phyloP scores from a whole-genome alignment of 2,113 vertebrate genomes.

The Chlamydotis undulata region DNA sequence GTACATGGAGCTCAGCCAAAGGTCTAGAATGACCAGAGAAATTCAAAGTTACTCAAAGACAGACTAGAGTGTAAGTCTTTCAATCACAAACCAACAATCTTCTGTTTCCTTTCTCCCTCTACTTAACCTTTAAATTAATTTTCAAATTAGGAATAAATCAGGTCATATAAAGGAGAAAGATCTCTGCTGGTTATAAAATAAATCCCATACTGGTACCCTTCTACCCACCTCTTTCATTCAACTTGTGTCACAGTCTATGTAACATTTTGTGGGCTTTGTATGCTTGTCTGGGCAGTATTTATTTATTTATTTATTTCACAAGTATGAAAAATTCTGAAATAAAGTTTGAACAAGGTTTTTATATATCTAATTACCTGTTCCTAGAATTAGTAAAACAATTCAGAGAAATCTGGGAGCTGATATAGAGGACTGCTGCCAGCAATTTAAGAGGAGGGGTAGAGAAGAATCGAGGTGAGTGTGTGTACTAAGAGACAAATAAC shows the following conservation, averaged over 20 bases:
- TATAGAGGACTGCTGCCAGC: not conserved
- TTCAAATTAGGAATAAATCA: not conserved
- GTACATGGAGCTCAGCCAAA: slow-evolving; percentile 46
- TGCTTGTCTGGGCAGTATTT: not conserved
- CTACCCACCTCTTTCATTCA: not conserved
- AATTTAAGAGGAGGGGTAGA: not conserved
- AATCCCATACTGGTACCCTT: not conserved
- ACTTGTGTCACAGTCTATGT: not conserved
- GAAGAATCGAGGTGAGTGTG: not conserved
- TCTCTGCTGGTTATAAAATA: not conserved
- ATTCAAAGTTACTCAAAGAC: slow-evolving; percentile 22
- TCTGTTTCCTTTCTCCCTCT: not conserved
- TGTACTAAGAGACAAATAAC: not conserved
- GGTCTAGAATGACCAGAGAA: slow-evolving; percentile 40
- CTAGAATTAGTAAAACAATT: not conserved
- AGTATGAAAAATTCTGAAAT: not conserved
- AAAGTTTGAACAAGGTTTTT: not conserved
- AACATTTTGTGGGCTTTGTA: not conserved
- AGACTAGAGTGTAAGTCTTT: not conserved
- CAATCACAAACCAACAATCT: not conserved
- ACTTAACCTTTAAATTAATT: not conserved
- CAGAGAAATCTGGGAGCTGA: not conserved
- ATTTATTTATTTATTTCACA: not conserved
- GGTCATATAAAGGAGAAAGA: not conserved
- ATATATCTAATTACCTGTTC: not conserved